phyloP scores from a whole-genome alignment of 2,113 vertebrate species.

The Neodon shergylaensis region DNA sequence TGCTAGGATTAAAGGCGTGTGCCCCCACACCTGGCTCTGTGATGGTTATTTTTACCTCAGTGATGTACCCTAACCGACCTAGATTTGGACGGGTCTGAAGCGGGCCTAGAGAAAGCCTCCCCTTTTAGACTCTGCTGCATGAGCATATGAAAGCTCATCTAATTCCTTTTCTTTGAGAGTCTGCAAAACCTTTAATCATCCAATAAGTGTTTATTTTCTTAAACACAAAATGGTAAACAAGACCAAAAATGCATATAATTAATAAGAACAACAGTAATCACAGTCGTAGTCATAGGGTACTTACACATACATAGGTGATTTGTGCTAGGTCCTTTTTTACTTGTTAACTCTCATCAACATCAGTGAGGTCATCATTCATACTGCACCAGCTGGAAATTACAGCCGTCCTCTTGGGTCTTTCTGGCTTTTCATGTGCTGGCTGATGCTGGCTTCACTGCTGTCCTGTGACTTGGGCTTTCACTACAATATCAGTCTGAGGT shows the following conservation, averaged over 20 bases:
- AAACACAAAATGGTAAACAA: not conserved
- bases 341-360: not conserved
- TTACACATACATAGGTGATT: not conserved
- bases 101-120: not conserved
- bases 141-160: not conserved
- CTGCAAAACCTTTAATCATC: not conserved
- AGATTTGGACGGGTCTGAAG: not conserved
- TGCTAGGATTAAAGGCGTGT: not conserved
- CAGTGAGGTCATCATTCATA: not conserved
- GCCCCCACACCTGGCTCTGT: not conserved
- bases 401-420: not conserved
- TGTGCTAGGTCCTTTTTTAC: conserved; percentile 16
- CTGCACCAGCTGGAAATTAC: not conserved
- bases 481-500: not conserved
- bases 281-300: not conserved
- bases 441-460: not conserved
- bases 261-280: not conserved
- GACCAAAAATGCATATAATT: not conserved
- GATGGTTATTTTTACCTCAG: conserved; percentile 22
- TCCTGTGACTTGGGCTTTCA: not conserved
- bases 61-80: not conserved
- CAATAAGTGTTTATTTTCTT: not conserved
- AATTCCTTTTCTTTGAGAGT: conserved; percentile 25
- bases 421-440: not conserved
- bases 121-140: not conserved